These are phyloP conservation scores for Drosophila stalkeri DNA, from an alignment of 2,888 invertebrate species.

Conservation along the genomic window DNA sequence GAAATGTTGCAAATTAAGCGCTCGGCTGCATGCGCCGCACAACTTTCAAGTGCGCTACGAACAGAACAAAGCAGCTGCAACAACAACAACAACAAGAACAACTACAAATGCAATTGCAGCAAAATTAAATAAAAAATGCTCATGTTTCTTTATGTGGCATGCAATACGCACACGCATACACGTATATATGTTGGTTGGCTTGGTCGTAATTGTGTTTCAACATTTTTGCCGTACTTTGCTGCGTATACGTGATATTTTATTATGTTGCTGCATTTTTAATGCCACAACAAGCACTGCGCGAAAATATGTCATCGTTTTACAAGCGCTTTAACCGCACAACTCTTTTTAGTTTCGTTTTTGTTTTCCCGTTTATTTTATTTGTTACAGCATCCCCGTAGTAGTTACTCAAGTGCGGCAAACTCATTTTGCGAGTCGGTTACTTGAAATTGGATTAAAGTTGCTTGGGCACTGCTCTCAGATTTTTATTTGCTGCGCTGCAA, in stretches of 20 bases:
- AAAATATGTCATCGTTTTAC: slow-evolving; percentile 71
- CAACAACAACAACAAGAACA: slow-evolving; percentile 26
- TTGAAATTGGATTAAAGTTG: slow-evolving; percentile 67
- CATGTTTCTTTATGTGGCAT: slow-evolving; percentile 54
- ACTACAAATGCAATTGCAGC: slow-evolving; percentile 38
- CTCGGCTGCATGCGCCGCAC: slow-evolving; percentile 64
- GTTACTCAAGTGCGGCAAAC: slow-evolving; percentile 53
- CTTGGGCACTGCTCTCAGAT: slow-evolving; percentile 35
- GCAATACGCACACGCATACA: slow-evolving; percentile 31
- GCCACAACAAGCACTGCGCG: slow-evolving; percentile 45
- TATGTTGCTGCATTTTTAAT: slow-evolving; percentile 63
- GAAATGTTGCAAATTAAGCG: slow-evolving; percentile 81
- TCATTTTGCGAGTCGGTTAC: slow-evolving; percentile 68
- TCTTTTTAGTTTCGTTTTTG: slow-evolving; percentile 10
- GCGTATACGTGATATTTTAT: slow-evolving; percentile 72
- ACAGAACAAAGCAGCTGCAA: slow-evolving; percentile 45
- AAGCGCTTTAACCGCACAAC: slow-evolving; percentile 47
- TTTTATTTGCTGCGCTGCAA: slow-evolving; percentile 48
- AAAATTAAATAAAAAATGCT: slow-evolving; percentile 76
- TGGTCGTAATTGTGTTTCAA: slow-evolving; percentile 71
- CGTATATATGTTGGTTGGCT: slow-evolving; percentile 27
- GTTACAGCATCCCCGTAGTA: neutral
- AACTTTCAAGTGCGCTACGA: slow-evolving; percentile 69
- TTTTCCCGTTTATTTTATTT: slow-evolving; percentile 11
- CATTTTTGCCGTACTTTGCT: slow-evolving; percentile 53